Percentiles rank a stretch among this genome's conserved stretches.
Evolutionary conservation across 2,888 invertebrate species (phyloP).

Genomic region (Didymodactylos carnosus): DNA sequence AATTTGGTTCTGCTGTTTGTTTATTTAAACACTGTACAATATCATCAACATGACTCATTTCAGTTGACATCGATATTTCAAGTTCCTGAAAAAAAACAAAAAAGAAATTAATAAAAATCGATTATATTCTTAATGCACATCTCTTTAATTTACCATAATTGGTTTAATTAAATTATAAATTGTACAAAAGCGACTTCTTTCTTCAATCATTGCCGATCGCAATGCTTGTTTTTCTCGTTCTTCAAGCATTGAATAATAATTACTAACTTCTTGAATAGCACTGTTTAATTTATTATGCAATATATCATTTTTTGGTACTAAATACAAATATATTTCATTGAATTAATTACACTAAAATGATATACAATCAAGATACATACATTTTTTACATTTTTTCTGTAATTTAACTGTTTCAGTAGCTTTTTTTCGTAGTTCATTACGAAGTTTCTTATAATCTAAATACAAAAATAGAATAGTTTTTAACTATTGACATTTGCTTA

Average conservation of each 20-base stretch:
- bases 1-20: conserved; percentile 63
- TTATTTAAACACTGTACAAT: conserved; percentile 62
- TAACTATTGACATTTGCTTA: background rate
- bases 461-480: background rate
- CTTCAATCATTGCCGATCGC: conserved; percentile 71
- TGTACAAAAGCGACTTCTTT: conserved; percentile 67
- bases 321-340: background rate
- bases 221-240: conserved; percentile 80
- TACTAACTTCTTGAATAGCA: conserved; percentile 56
- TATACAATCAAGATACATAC: conserved; percentile 24
- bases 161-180: conserved; percentile 80
- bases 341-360: too few relatives aligned
- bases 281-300: conserved; percentile 36
- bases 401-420: conserved; percentile 70
- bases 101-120: too few relatives aligned
- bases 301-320: background rate
- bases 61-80: conserved; percentile 76
- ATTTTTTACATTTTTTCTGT: conserved; percentile 67
- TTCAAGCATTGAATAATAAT: conserved; percentile 57
- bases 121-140: background rate
- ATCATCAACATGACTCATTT: conserved; percentile 73
- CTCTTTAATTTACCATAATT: conserved; percentile 46
- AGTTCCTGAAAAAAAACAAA: conserved; percentile 48
- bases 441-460: conserved; percentile 69
- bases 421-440: conserved; percentile 68